A percentile compares a stretch with the other conserved stretches of the same genome.
Conservation (phyloP, 2,113 vertebrate species). For the Alligator sinensis region DNA sequence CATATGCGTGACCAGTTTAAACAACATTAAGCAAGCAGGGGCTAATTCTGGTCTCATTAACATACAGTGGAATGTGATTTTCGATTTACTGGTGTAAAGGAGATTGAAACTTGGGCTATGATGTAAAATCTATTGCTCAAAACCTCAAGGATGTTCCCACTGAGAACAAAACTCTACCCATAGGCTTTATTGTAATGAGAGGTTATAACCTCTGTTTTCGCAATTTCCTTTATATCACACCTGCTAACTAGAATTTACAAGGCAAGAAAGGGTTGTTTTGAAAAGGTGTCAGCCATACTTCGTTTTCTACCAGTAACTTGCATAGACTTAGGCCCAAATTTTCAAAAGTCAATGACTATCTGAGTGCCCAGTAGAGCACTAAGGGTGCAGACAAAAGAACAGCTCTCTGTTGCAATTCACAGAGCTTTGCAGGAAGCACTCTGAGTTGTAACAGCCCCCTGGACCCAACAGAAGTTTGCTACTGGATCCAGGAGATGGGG, state of each 20-base stretch:
- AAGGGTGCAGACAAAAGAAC: too few species aligned
- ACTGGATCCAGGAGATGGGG: too few species aligned
- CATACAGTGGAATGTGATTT: neutral
- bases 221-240: neutral
- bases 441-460: too few species aligned
- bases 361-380: neutral
- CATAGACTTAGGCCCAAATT: neutral
- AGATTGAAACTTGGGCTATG: neutral
- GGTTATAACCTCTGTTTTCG: neutral
- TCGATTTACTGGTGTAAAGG: accelerated
- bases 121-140: neutral
- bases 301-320: neutral
- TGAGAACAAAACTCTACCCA: neutral
- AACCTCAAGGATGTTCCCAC: neutral
- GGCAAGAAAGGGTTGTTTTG: neutral
- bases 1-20: accelerated
- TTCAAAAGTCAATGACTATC: neutral
- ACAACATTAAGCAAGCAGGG: neutral
- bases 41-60: too few species aligned
- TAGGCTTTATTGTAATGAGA: neutral
- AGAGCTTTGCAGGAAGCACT: too few species aligned
- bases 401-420: too few species aligned
- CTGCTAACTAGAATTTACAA: neutral
- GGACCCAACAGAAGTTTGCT: too few species aligned
- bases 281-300: neutral